These are phyloP conservation scores for Sturnus vulgaris DNA, from an alignment of 2,113 vertebrate species.

Conservation along the genomic window DNA sequence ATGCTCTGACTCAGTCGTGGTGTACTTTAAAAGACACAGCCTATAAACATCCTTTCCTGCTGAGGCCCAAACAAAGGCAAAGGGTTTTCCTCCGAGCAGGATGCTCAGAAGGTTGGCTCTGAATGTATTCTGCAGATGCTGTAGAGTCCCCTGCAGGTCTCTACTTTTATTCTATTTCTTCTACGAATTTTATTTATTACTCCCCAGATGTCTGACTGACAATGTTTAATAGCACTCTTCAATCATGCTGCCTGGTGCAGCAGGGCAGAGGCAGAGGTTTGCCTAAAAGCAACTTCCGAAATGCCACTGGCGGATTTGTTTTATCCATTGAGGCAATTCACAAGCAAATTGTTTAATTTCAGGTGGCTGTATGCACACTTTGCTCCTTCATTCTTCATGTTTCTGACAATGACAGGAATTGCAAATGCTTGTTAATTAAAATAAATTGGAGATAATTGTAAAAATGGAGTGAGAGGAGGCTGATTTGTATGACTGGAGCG, in stretches of 20 bases:
- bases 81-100: not conserved
- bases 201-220: not conserved
- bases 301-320: not conserved
- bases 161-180: not conserved
- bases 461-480: not conserved
- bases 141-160: not conserved
- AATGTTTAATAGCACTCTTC: not conserved
- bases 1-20: not conserved
- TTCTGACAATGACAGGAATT: not conserved
- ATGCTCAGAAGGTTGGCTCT: not conserved
- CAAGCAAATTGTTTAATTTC: not conserved
- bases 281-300: not conserved
- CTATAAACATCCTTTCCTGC: slow-evolving; percentile 60
- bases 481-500: not conserved
- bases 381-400: not conserved
- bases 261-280: not conserved
- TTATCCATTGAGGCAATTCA: not conserved
- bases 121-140: not conserved
- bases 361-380: rapidly evolving
- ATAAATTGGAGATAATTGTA: not conserved
- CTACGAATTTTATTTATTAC: not conserved
- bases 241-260: rapidly evolving
- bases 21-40: slow-evolving; percentile 9
- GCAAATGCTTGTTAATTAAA: not conserved
- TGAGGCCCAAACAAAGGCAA: not conserved